phyloP scores from a whole-genome alignment of 1,140 invertebrate species.

The Conus ventricosus region DNA sequence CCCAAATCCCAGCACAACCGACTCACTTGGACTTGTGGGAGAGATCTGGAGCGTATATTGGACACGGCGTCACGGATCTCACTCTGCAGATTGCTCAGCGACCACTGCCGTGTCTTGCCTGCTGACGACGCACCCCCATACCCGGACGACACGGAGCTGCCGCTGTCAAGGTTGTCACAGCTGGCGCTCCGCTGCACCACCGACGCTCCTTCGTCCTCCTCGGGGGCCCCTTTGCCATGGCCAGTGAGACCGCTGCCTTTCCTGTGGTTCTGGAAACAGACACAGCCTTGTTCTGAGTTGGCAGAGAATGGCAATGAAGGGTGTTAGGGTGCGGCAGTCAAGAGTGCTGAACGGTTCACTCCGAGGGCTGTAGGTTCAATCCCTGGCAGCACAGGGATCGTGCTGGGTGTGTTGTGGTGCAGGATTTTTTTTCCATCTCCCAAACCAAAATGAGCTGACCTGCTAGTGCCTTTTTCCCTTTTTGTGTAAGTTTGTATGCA shows the following conservation, averaged over 20 bases:
- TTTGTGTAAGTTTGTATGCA: too few species aligned
- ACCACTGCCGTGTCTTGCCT: slow-evolving; percentile 24
- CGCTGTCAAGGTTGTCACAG: neutral
- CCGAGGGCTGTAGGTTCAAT: too few species aligned
- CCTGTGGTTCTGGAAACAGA: slow-evolving; percentile 22
- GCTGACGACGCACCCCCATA: neutral
- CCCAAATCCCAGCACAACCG: too few species aligned
- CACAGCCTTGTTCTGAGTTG: neutral
- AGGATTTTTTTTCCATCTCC: too few species aligned
- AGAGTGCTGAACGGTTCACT: too few species aligned
- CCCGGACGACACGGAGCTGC: neutral
- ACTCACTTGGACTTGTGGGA: neutral
- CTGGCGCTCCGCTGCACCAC: neutral
- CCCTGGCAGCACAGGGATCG: too few species aligned
- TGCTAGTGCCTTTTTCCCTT: too few species aligned
- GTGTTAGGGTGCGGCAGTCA: too few species aligned
- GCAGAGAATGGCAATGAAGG: too few species aligned
- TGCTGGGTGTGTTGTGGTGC: too few species aligned
- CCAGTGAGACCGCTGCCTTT: slow-evolving; percentile 19
- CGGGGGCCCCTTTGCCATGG: neutral
- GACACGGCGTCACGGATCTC: slow-evolving; percentile 44
- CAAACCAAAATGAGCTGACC: too few species aligned
- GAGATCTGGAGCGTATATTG: slow-evolving; percentile 36
- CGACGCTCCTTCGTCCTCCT: neutral
- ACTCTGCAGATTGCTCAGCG: slow-evolving; percentile 45